A percentile compares a stretch with the other conserved stretches of the same genome.
Evolutionary conservation across 1,140 invertebrate species (phyloP).

Genomic region (Neodiprion pinetum): DNA sequence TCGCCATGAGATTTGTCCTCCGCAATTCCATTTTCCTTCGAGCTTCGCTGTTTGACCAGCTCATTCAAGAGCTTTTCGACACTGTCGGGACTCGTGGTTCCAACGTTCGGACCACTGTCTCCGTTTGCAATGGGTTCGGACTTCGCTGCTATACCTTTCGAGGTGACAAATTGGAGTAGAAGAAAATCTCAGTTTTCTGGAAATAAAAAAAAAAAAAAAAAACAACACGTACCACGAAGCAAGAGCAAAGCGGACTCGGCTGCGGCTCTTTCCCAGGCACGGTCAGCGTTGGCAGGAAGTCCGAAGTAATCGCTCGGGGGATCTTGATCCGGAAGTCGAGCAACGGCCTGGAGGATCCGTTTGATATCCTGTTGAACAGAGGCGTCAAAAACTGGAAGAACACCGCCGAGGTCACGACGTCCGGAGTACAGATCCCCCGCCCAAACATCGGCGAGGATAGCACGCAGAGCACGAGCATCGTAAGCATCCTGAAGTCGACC

Average conservation of each 20-base stretch:
- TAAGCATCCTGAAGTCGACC: constrained; percentile 85
- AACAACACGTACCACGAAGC: constrained; percentile 65
- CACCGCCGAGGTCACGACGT: constrained; percentile 64
- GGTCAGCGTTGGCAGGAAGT: constrained; percentile 81
- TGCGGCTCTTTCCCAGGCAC: constrained; percentile 76
- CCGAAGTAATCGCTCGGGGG: constrained; percentile 75
- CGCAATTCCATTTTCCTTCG: constrained; percentile 51
- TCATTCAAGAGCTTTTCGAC: constrained; percentile 42
- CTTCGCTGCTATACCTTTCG: constrained; percentile 42
- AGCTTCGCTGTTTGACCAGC: constrained; percentile 35
- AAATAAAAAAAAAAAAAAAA: constrained; percentile 19
- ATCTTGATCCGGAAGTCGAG: constrained; percentile 71
- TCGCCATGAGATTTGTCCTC: constrained; percentile 69
- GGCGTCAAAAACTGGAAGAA: constrained; percentile 63
- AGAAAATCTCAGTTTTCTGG: background rate
- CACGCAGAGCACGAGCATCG: constrained; percentile 76
- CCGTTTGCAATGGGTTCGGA: constrained; percentile 27
- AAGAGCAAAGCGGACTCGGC: constrained; percentile 70
- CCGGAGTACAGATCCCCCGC: constrained; percentile 66
- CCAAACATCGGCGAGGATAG: constrained; percentile 81
- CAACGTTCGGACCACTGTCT: constrained; percentile 22
- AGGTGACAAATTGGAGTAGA: constrained; percentile 15
- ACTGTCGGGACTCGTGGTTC: constrained; percentile 36
- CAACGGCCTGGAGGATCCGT: constrained; percentile 59
- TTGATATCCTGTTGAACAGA: constrained; percentile 67